Percentiles rank a stretch among this genome's conserved stretches.
Conservation (phyloP, 2,797 vertebrate genomes). For the Thaleichthys pacificus region DNA sequence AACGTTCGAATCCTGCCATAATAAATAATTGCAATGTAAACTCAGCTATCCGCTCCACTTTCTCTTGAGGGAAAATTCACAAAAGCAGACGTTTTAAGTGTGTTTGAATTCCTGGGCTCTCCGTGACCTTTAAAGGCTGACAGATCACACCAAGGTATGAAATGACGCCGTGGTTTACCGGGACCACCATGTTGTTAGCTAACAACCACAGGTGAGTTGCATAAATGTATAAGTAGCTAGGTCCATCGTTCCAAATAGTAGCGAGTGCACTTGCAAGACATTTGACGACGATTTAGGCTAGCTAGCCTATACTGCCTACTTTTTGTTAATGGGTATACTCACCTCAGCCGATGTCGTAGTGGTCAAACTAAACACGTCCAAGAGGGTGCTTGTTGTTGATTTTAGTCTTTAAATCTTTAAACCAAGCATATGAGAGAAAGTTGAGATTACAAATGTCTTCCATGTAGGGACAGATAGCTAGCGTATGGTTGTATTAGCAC, state of each 20-base stretch:
- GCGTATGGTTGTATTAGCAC: too few species aligned
- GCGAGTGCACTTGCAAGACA: background rate
- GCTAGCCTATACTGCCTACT: background rate
- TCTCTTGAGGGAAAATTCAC: conserved; percentile 26
- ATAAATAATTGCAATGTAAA: conserved; percentile 44
- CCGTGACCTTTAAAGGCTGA: conserved; percentile 33
- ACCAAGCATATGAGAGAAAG: too few species aligned
- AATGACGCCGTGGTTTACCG: background rate
- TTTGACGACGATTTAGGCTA: background rate
- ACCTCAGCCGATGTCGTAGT: too few species aligned
- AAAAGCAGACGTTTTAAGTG: conserved; percentile 18
- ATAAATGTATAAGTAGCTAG: conserved; percentile 8
- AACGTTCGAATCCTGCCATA: conserved; percentile 37
- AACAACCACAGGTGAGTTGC: conserved; percentile 35
- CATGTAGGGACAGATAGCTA: too few species aligned
- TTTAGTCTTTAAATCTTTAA: too few species aligned
- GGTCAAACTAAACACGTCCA: too few species aligned
- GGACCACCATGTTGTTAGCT: conserved; percentile 9
- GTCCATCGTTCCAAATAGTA: conserved; percentile 18
- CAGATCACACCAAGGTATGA: conserved; percentile 17
- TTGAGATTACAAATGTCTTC: too few species aligned
- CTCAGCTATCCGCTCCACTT: conserved; percentile 31
- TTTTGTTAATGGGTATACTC: conserved; percentile 4
- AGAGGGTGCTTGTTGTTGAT: too few species aligned
- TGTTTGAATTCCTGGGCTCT: conserved; percentile 31